These are phyloP conservation scores for Varanus salvator DNA, from an alignment of 2,113 vertebrate species.

Conservation along the genomic window DNA sequence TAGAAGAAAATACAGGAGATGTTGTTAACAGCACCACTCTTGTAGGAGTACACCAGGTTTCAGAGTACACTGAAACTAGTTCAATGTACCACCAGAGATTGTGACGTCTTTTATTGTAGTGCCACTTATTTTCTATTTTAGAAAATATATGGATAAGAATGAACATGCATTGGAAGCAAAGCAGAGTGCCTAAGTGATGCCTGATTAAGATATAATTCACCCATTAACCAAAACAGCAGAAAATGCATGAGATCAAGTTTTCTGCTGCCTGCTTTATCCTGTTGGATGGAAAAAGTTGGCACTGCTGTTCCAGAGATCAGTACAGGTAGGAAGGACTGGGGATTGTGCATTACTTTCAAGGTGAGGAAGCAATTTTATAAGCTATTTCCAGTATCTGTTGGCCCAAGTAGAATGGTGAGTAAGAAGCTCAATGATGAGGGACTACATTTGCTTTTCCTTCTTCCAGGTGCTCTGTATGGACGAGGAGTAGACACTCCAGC, in stretches of 20 bases:
- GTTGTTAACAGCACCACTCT: background rate
- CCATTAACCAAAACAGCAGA: background rate
- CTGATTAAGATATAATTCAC: background rate
- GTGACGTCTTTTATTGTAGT: background rate
- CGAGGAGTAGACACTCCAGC: background rate
- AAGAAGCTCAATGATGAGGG: background rate
- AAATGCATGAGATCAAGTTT: background rate
- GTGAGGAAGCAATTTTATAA: background rate
- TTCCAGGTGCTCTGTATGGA: background rate
- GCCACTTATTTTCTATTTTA: background rate
- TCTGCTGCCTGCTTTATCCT: background rate
- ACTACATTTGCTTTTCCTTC: background rate
- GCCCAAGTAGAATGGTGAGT: background rate
- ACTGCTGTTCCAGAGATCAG: background rate
- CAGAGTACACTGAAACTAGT: background rate
- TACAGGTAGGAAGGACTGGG: background rate
- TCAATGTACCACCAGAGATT: background rate
- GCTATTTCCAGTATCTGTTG: background rate
- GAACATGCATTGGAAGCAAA: background rate
- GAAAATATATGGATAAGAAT: background rate
- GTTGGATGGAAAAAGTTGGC: background rate
- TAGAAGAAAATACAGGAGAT: background rate
- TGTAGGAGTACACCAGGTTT: background rate
- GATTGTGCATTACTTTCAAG: background rate
- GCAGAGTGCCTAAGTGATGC: background rate